These are phyloP conservation scores for Leptestheria dahalacensis DNA, from an alignment of 1,140 invertebrate species.

Conservation along the genomic window DNA sequence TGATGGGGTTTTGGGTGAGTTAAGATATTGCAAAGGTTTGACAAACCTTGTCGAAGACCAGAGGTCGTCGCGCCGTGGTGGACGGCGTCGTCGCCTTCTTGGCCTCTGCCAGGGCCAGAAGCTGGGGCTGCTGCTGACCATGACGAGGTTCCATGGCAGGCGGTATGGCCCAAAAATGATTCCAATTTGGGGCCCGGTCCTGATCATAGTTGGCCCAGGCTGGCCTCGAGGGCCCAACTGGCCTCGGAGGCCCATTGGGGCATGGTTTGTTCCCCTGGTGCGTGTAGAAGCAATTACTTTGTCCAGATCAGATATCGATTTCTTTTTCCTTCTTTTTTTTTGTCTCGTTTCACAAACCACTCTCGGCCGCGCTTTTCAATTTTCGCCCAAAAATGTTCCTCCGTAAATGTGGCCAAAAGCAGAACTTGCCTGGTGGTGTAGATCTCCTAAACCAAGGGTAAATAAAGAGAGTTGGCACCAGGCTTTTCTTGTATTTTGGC, in stretches of 20 bases:
- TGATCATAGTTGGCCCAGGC: slow-evolving; percentile 6
- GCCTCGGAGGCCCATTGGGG: slow-evolving; percentile 5
- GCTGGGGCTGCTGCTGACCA: background rate
- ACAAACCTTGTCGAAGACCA: slow-evolving; percentile 16
- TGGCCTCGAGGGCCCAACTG: background rate
- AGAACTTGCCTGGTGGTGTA: too few relatives aligned
- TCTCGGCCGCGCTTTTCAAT: too few relatives aligned
- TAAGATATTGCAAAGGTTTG: background rate
- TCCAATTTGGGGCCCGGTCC: background rate
- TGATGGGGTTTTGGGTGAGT: background rate
- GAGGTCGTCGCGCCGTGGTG: slow-evolving; percentile 5
- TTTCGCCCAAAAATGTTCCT: too few relatives aligned
- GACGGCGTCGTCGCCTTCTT: slow-evolving; percentile 7
- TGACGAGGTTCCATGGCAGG: slow-evolving; percentile 11
- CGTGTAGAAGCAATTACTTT: background rate
- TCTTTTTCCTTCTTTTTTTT: too few relatives aligned
- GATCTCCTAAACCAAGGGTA: too few relatives aligned
- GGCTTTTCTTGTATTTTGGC: too few relatives aligned
- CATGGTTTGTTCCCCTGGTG: background rate
- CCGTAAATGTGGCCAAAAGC: too few relatives aligned
- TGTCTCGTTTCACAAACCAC: too few relatives aligned
- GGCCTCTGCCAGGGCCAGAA: slow-evolving; percentile 9
- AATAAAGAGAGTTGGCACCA: too few relatives aligned
- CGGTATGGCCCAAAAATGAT: background rate
- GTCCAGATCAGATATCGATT: background rate